These are phyloP conservation scores for Onychomys arenicola DNA, from an alignment of 2,797 vertebrate species.

Conservation along the genomic window DNA sequence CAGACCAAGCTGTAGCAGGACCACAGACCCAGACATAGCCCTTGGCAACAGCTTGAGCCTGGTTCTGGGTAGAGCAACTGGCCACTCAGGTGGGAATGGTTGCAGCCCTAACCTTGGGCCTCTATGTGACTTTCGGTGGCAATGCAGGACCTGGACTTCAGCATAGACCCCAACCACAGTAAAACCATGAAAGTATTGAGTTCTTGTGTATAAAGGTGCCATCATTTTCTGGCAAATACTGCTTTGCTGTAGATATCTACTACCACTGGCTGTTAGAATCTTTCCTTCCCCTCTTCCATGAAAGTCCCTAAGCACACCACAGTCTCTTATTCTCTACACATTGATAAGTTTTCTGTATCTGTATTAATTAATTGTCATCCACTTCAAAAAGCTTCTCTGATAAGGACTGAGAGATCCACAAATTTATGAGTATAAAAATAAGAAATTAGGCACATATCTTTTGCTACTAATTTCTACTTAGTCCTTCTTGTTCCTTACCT, in stretches of 20 bases:
- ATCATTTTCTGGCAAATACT: not conserved
- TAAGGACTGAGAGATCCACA: not conserved
- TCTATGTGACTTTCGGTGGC: too few relatives aligned
- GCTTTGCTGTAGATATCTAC: not conserved
- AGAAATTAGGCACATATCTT: too few relatives aligned
- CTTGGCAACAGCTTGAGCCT: too few relatives aligned
- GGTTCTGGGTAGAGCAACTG: too few relatives aligned
- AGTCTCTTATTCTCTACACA: not conserved
- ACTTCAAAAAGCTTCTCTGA: not conserved
- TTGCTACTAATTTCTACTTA: too few relatives aligned
- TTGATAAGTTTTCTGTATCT: not conserved
- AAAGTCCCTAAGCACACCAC: not conserved
- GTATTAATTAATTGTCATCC: not conserved
- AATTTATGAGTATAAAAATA: not conserved
- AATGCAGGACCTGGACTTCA: too few relatives aligned
- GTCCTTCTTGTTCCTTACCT: too few relatives aligned
- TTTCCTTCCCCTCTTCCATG: not conserved
- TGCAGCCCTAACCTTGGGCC: too few relatives aligned
- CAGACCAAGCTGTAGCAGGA: too few relatives aligned
- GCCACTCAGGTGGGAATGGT: too few relatives aligned
- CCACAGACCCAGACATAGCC: too few relatives aligned
- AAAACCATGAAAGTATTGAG: not conserved
- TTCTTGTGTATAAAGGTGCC: not conserved
- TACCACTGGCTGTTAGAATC: not conserved
- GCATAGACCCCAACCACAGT: too few relatives aligned